phyloP scores from a whole-genome alignment of 1,140 invertebrate species.

The Archegozetes longisetosus region DNA sequence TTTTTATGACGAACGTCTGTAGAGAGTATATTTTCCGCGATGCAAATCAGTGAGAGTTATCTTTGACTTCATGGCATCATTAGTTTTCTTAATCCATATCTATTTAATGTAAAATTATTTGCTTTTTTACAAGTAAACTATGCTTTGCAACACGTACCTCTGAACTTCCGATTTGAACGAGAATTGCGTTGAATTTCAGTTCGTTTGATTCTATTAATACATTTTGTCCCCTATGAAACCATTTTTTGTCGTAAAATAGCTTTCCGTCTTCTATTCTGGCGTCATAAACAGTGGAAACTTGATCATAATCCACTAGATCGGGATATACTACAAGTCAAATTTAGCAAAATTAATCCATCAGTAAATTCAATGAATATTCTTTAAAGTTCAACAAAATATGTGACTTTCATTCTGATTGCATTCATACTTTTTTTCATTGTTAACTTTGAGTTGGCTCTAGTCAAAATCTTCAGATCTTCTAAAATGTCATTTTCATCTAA shows the following conservation, averaged over 20 bases:
- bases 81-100: conserved; percentile 76
- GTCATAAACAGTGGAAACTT: conserved; percentile 32
- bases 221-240: conserved; percentile 78
- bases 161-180: conserved; percentile 72
- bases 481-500: conserved; percentile 78
- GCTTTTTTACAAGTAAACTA: neutral
- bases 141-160: conserved; percentile 42
- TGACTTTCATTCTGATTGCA: no score
- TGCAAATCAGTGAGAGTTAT: conserved; percentile 67
- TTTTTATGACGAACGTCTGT: conserved; percentile 39
- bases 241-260: conserved; percentile 76
- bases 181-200: conserved; percentile 52
- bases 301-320: no score
- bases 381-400: no score
- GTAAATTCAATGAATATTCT: no score
- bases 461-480: conserved; percentile 66
- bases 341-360: no score
- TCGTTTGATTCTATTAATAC: conserved; percentile 72
- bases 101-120: conserved; percentile 33
- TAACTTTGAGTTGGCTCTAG: conserved; percentile 35
- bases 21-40: conserved; percentile 71
- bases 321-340: no score
- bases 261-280: conserved; percentile 85
- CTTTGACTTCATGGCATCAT: conserved; percentile 58
- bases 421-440: neutral